Conservation (phyloP, 2,888 invertebrate species). For the Apoda limacodes region DNA sequence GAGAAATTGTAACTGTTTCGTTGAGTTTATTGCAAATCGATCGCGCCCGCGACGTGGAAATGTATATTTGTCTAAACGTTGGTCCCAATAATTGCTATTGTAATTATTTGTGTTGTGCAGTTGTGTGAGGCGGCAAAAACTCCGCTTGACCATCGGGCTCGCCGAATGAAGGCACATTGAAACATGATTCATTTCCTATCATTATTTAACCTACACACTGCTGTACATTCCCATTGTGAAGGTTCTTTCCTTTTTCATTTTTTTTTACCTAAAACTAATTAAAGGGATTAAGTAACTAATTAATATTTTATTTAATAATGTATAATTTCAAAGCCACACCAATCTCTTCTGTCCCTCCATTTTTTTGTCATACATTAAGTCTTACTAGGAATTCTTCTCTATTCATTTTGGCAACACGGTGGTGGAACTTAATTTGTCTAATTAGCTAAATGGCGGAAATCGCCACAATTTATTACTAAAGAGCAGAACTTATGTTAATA, state of each 20-base stretch:
- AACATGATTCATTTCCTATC: slow-evolving; percentile 56
- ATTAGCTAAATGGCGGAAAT: slow-evolving; percentile 52
- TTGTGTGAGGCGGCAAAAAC: slow-evolving; percentile 30
- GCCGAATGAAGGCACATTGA: slow-evolving; percentile 68
- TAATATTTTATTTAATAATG: too few species aligned
- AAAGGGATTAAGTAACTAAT: slow-evolving; percentile 30
- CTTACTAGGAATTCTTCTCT: slow-evolving; percentile 47
- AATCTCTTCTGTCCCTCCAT: slow-evolving; percentile 45
- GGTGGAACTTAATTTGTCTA: slow-evolving; percentile 63
- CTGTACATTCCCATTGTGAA: slow-evolving; percentile 43
- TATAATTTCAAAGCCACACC: slow-evolving; percentile 60
- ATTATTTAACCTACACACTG: slow-evolving; percentile 36
- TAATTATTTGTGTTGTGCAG: slow-evolving; percentile 35
- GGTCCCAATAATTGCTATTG: slow-evolving; percentile 69
- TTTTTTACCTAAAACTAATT: slow-evolving; percentile 54
- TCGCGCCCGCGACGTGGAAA: slow-evolving; percentile 41
- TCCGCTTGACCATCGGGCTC: slow-evolving; percentile 57
- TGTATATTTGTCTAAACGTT: slow-evolving; percentile 68
- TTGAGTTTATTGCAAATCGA: slow-evolving; percentile 43
- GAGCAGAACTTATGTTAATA: slow-evolving; percentile 41
- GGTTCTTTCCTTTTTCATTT: slow-evolving; percentile 30
- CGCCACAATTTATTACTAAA: slow-evolving; percentile 47
- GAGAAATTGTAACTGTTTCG: slow-evolving; percentile 36
- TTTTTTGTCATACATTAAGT: slow-evolving; percentile 48
- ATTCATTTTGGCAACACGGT: slow-evolving; percentile 67